phyloP scores from a whole-genome alignment of 2,113 vertebrate genomes.

The Labrus mixtus region DNA sequence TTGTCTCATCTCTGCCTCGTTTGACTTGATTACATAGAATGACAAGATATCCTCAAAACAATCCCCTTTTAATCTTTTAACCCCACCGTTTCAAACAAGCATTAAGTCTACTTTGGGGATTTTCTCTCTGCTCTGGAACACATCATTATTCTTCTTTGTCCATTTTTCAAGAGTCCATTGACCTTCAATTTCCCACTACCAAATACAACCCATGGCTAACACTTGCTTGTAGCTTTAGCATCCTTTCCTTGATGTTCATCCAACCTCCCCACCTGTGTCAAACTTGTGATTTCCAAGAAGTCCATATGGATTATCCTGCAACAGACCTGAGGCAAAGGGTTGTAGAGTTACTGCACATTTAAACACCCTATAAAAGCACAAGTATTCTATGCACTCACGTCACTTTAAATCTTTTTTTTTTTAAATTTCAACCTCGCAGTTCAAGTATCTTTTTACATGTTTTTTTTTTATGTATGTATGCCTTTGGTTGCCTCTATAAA shows the following conservation, averaged over 20 bases:
- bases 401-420: slow-evolving; percentile 4
- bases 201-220: neutral
- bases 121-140: slow-evolving; percentile 18
- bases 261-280: neutral
- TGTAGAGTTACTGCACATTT: slow-evolving; percentile 16
- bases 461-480: neutral
- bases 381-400: neutral
- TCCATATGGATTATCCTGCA: neutral
- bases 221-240: neutral
- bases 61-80: neutral
- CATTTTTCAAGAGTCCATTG: neutral
- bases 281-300: neutral
- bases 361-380: slow-evolving; percentile 29
- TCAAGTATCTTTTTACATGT: neutral
- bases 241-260: neutral
- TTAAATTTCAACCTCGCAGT: neutral
- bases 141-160: neutral
- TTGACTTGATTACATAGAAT: slow-evolving; percentile 29
- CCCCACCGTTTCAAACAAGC: neutral
- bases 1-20: slow-evolving; percentile 12
- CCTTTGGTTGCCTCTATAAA: neutral
- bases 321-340: slow-evolving; percentile 9
- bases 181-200: neutral
- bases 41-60: slow-evolving; percentile 1
- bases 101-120: neutral